Evolutionary conservation across 1,140 invertebrate species (phyloP).

Genomic region (Tribolium madens): DNA sequence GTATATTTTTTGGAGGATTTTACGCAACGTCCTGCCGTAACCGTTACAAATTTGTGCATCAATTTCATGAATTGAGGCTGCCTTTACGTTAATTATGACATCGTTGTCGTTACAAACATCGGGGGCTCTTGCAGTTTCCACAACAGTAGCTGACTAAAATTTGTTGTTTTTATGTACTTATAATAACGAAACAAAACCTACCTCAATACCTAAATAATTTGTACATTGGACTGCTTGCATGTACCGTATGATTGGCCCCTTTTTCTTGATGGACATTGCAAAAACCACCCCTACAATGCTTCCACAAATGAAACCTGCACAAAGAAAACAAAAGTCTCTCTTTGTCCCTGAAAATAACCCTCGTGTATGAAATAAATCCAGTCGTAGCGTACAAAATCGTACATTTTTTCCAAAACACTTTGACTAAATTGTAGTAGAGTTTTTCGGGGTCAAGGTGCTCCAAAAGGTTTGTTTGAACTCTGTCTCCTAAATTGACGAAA

Average conservation of each 20-base stretch:
- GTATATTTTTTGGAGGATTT: slow-evolving; percentile 68
- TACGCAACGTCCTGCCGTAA: slow-evolving; percentile 72
- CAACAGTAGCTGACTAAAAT: slow-evolving; percentile 68
- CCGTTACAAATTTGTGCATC: slow-evolving; percentile 75
- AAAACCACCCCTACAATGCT: slow-evolving; percentile 68
- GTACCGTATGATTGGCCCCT: slow-evolving; percentile 63
- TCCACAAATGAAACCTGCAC: slow-evolving; percentile 68
- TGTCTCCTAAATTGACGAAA: slow-evolving; percentile 59
- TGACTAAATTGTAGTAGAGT: slow-evolving; percentile 54
- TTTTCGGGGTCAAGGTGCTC: slow-evolving; percentile 58
- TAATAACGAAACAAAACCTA: slow-evolving; percentile 55
- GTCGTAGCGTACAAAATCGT: slow-evolving; percentile 45
- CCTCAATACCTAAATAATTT: slow-evolving; percentile 70
- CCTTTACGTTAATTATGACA: slow-evolving; percentile 76
- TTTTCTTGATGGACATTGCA: slow-evolving; percentile 63
- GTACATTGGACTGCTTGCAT: slow-evolving; percentile 71
- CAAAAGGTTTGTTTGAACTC: slow-evolving; percentile 62
- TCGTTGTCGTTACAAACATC: slow-evolving; percentile 71
- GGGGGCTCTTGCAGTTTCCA: slow-evolving; percentile 72
- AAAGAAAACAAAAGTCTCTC: slow-evolving; percentile 68
- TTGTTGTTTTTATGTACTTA: slow-evolving; percentile 17
- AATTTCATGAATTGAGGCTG: slow-evolving; percentile 73
- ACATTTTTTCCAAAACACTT: slow-evolving; percentile 56
- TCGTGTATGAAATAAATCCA: slow-evolving; percentile 56
- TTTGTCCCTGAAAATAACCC: slow-evolving; percentile 63